Evolutionary conservation across 37 sponge, comb jelly and placozoan species (phyloP).

Genomic region (Haliclona indistincta): DNA sequence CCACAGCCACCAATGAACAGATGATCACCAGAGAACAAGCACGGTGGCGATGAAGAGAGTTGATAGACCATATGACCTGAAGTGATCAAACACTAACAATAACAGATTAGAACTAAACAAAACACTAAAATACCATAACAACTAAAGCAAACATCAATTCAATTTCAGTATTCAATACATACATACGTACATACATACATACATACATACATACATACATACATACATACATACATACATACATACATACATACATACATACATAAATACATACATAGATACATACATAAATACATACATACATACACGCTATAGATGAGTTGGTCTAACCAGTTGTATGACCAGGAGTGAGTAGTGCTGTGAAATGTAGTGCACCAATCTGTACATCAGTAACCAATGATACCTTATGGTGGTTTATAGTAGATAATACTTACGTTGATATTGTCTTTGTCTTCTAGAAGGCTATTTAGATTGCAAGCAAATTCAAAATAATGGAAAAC

Average conservation of each 20-base stretch:
- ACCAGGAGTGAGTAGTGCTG: background rate
- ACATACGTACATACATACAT: slow-evolving; percentile 20
- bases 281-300: slow-evolving; percentile 26
- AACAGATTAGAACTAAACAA: background rate
- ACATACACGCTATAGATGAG: background rate
- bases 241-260: slow-evolving; percentile 28
- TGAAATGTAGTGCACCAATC: no score
- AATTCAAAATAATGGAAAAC: no score
- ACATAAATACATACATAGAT: slow-evolving; percentile 26
- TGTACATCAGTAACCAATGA: no score
- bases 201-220: slow-evolving; percentile 20
- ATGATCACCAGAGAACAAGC: slow-evolving; percentile 75
- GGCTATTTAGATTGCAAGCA: no score
- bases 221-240: slow-evolving; percentile 24
- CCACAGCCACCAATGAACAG: slow-evolving; percentile 75
- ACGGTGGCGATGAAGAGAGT: slow-evolving; percentile 45
- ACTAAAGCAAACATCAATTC: background rate
- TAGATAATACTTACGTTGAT: no score
- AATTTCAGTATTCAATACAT: slow-evolving; percentile 4
- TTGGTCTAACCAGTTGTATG: background rate
- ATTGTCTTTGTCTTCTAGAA: no score
- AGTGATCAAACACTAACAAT: background rate
- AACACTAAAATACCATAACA: background rate
- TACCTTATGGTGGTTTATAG: no score
- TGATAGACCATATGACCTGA: slow-evolving; percentile 73